Base-by-base conservation (phyloP, 2,888 invertebrate species). In the Strigamia maritima region DNA sequence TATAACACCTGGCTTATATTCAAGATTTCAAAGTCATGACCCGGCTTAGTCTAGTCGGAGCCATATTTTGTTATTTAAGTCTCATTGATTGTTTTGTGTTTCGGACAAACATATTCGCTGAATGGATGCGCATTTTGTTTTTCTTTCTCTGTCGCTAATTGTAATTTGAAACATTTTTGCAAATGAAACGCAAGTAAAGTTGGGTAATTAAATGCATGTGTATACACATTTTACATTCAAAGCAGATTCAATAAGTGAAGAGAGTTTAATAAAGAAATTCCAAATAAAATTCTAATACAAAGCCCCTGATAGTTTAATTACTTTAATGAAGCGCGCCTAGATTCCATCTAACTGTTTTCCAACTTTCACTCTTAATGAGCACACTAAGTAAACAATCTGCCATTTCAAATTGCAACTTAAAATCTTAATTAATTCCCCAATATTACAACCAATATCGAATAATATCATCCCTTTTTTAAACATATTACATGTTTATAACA, bases 351-450 rank as follows among this genome's bases (percentile, higher is more conserved):
- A 65, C 65, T 65, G 65, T 65, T 65, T 65, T 65, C 65, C 24
- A 65, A 65, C 26, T 65, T 65, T 65, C 65, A 65, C 65, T 65
- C 24, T 26, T 65, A 65, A 65, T 65, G 65, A 65, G 65, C 28
- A 16, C 65, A 65, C 65, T 65, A 65, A 65, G 65, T 65, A 65
- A 65, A 65, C 65, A 65, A 65, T 65, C 65, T 65, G 65, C 65
- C 65, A 65, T 65, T 65, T 26, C 49, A 26, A 65, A 26, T 26
- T 65, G 65, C 65, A 24, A 3, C 28, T 10, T 26, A 65, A 31
- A 65, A 65, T 65, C 26, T 28, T 65, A 65, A 65, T 65, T 65
- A 65, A 65, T 65, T 65, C 16, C 65, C 28, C 24, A 26, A 65
- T 49, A 16, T 49, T 19, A 3, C 16, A 12, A 44, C 44, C 2